Base-by-base conservation (phyloP, 2,797 vertebrate genomes). In the Hippoglossus hippoglossus region DNA sequence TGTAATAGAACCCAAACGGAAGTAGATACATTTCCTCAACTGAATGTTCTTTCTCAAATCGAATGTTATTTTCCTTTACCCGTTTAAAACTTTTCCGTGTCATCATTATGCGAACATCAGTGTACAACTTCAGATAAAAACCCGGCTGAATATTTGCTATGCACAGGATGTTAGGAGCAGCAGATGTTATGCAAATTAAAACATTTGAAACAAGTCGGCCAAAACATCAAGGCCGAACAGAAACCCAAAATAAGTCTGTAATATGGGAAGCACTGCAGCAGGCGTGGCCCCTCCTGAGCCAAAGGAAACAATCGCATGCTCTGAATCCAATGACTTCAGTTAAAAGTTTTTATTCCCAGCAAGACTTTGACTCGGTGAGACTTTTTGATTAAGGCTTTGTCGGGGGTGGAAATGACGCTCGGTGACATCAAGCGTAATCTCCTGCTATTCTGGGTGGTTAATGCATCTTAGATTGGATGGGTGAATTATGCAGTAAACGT, bases 171-270 rank as follows among this genome's bases (percentile, higher is more conserved):
- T 73, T 72, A 81, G 54, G 75, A 86, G 75, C 60, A 86, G 75
- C 89, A 87, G 88, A 87, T 90, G 85, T 89, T 91, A 88, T 87
- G 88, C 71, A 87, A 84, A 90, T 84, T 25, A 77, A 71, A 71
- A 85, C 73, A 68, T 79, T 82, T 87, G 53, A 82, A 87, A 82
- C 41, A 59, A 86, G 65, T 79, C 65, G 54, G 66, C 58, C 75
- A 47, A 80, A 87, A 75, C 85, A 80, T 88, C 71, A 69, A 73
- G 79, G 66, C 67, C 50, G 54, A 77, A 67, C 71, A 77, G 53
- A 86, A 79, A 61, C 71, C 66, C 36, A 72, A 81, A 79, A 80
- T 73, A 86, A 75, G 70, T 55, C 63, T 66, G 52, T 73, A 73
- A 71, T 84, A 81, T 87, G 73, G 77, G 72, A 85, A 64, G 62